These are phyloP conservation scores for Rhodinocichla rosea DNA, from an alignment of 2,113 vertebrate species.

Conservation along the genomic window DNA sequence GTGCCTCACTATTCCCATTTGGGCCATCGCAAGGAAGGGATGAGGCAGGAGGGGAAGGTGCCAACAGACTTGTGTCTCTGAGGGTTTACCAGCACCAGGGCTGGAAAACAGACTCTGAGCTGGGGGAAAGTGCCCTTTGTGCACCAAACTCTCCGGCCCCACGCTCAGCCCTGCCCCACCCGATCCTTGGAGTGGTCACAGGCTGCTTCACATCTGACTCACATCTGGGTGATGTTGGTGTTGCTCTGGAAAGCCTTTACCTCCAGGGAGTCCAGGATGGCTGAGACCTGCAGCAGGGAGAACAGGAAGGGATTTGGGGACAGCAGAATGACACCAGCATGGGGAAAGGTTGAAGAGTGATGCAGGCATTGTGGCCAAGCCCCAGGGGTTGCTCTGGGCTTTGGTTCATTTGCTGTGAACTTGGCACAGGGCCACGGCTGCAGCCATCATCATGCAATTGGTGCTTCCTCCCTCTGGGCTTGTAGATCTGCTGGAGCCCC, in stretches of 20 bases:
- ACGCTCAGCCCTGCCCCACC: fast-evolving
- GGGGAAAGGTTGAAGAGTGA: background rate
- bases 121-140: background rate
- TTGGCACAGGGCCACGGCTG: fast-evolving
- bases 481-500: background rate
- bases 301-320: background rate
- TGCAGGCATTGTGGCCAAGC: fast-evolving
- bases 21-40: background rate
- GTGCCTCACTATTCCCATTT: background rate
- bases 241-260: conserved; percentile 40
- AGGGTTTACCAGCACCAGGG: background rate
- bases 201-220: background rate
- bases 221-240: conserved; percentile 21
- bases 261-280: conserved; percentile 26
- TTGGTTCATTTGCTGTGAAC: background rate
- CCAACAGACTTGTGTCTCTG: background rate
- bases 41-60: background rate
- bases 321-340: fast-evolving
- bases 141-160: background rate
- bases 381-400: background rate
- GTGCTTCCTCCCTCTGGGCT: background rate
- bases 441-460: fast-evolving
- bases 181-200: fast-evolving
- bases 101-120: background rate
- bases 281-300: background rate